phyloP scores from a whole-genome alignment of 2,113 vertebrate genomes.

The Triplophysa rosa region DNA sequence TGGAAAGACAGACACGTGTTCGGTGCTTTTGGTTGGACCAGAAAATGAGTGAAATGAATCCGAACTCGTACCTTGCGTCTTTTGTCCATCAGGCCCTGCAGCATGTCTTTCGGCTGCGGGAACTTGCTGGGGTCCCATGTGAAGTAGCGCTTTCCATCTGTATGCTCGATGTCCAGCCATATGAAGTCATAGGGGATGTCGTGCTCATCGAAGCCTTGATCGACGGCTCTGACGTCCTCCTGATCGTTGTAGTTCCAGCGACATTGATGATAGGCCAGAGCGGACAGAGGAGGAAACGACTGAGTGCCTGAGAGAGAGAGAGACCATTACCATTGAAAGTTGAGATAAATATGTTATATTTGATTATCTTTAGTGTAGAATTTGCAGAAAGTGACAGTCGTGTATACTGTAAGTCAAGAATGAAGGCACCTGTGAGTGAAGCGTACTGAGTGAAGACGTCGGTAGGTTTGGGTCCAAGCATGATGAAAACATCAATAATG shows the following conservation, averaged over 20 bases:
- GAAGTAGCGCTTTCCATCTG: constrained; percentile 94
- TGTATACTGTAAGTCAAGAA: neutral
- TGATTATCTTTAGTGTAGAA: too few relatives aligned
- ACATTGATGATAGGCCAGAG: constrained; percentile 91
- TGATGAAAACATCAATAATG: constrained; percentile 86
- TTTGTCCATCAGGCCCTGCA: constrained; percentile 77
- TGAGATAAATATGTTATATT: too few relatives aligned
- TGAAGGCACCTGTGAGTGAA: constrained; percentile 80
- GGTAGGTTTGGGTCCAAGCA: constrained; percentile 80
- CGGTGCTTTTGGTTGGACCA: neutral
- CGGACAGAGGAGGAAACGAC: constrained; percentile 83
- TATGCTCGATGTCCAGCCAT: constrained; percentile 95
- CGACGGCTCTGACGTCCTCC: constrained; percentile 83
- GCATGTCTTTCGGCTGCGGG: constrained; percentile 80
- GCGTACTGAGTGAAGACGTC: constrained; percentile 85
- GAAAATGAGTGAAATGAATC: neutral
- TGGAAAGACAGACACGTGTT: constrained; percentile 50
- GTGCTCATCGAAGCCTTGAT: constrained; percentile 83
- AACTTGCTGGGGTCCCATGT: constrained; percentile 93
- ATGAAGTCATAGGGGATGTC: constrained; percentile 89
- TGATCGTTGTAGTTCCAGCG: constrained; percentile 97
- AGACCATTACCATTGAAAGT: too few relatives aligned
- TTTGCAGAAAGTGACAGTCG: too few relatives aligned
- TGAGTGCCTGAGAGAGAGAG: constrained; percentile 80
- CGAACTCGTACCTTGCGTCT: constrained; percentile 80